phyloP scores from a whole-genome alignment of 35 echinoderm and acorn worm genomes.

The Eucidaris tribuloides region DNA sequence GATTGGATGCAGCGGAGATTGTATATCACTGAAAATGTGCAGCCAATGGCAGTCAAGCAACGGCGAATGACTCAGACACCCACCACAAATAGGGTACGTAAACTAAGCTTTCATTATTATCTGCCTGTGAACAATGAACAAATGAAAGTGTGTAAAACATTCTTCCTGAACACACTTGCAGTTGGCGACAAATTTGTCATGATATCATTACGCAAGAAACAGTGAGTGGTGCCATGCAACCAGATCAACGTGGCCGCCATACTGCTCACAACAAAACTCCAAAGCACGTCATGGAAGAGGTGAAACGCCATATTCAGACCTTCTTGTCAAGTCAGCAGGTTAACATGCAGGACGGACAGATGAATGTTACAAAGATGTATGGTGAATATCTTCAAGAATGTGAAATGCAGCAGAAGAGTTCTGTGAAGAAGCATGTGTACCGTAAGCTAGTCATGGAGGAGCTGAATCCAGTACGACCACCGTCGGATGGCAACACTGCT shows the following conservation, averaged over 20 bases:
- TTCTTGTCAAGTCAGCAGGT: not conserved
- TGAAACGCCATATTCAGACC: not conserved
- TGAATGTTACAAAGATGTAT: slow-evolving; percentile 6
- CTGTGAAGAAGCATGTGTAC: slow-evolving; percentile 16
- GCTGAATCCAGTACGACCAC: too few species aligned
- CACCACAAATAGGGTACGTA: not conserved
- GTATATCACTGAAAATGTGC: not conserved
- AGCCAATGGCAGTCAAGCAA: not conserved
- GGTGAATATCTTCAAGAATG: not conserved
- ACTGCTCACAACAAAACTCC: slow-evolving; percentile 14
- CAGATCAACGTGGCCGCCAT: slow-evolving; percentile 1
- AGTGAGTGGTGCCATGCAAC: not conserved
- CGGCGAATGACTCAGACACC: not conserved
- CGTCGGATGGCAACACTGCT: too few species aligned
- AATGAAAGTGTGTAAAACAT: slow-evolving; percentile 9
- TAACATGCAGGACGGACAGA: not conserved
- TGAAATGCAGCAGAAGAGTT: not conserved
- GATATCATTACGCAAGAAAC: slow-evolving; percentile 24
- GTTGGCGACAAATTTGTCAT: slow-evolving; percentile 28
- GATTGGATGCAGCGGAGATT: not conserved
- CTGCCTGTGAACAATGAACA: not conserved
- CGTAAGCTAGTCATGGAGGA: slow-evolving; percentile 16
- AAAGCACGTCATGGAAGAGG: not conserved
- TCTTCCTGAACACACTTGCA: slow-evolving; percentile 19
- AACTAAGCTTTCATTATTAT: slow-evolving; percentile 16